Conservation (phyloP, 2,888 invertebrate genomes). For the Mesorhabditis spiculigera region DNA sequence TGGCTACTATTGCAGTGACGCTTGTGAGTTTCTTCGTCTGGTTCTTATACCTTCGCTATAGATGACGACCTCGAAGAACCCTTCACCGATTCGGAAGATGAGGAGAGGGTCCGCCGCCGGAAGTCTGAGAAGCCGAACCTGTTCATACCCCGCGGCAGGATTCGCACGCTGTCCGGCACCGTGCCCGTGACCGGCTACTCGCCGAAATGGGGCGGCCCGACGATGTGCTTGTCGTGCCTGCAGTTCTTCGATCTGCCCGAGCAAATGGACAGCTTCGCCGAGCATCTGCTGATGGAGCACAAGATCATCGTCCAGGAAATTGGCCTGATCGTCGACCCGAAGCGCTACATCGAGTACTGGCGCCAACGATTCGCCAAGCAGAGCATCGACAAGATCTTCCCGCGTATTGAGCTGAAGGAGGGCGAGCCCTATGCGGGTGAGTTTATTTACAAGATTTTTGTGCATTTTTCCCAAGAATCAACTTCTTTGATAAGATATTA, state of each 20-base stretch:
- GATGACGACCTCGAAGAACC: constrained; percentile 56
- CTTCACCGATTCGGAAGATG: constrained; percentile 56
- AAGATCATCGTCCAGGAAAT: constrained; percentile 56
- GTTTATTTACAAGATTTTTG: neutral
- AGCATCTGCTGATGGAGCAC: constrained; percentile 55
- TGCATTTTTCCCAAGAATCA: neutral
- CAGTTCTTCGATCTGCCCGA: constrained; percentile 58
- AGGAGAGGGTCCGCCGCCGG: constrained; percentile 30
- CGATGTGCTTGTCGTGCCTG: constrained; percentile 57
- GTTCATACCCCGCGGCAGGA: constrained; percentile 51
- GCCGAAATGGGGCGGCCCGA: constrained; percentile 58
- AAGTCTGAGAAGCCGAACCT: constrained; percentile 47
- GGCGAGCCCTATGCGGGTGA: constrained; percentile 40
- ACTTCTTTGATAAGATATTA: neutral
- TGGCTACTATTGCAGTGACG: constrained; percentile 45
- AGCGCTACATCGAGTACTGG: constrained; percentile 58
- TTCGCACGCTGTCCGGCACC: constrained; percentile 56
- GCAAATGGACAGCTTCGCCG: constrained; percentile 43
- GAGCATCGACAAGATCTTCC: constrained; percentile 52
- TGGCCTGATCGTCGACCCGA: constrained; percentile 57
- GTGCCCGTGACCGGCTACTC: constrained; percentile 44
- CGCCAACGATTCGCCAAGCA: constrained; percentile 56
- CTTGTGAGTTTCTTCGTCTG: constrained; percentile 27
- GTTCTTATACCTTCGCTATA: constrained; percentile 9
- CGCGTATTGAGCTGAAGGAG: constrained; percentile 46